Evolutionary conservation across 1,140 invertebrate species (phyloP), one percentile per base, ranked within the genome.

Genomic region (Diplogasteroides magnus): DNA sequence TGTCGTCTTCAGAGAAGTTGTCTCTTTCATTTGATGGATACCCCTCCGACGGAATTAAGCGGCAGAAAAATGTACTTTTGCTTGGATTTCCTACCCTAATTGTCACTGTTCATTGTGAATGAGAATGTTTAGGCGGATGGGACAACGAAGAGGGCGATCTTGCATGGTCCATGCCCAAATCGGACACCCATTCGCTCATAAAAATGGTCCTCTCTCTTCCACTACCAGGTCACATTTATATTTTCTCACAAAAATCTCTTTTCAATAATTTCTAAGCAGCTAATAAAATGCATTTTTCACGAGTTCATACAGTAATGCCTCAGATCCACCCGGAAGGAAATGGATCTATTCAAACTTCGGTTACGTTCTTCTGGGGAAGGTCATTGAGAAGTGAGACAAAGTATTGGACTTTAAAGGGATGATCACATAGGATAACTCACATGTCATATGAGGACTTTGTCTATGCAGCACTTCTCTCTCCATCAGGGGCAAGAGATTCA

Each of bases 331-430:
- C 13, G 81, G 81, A 61, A 69, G 71, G 15, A 77, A 69, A 27
- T 82, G 80, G 80, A 81, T 82, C 32, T 82, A 82, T 61, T 82
- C 80, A 13, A 82, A 82, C 66, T 82, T 82, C 37, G 80, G 80
- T 14, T 82, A 82, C 67, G 79, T 79, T 67, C 29, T 82, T n/a
- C 74, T 82, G 14, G 80, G 80, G 37, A 14, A 64, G 48, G 31
- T 11, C 3, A 26, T 67, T 27, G 23, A 26, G 23, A 61, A 25
- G 37, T 48, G 19, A 48, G 37, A 19, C 6, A 19, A 48, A 48
- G 19, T 48, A 48, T 6, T 13, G 23, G 32, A 31, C n/a, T 14
- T 60, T 67, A 27, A 48, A 70, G 61, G 61, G 13, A 77, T 82
- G 14, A 83, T 82, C 69, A 79, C 37, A 82, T 67, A 61, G 64